Evolutionary conservation across 2,797 vertebrate genomes (phyloP), one percentile per base, ranked within the genome.

Genomic region (Cryptoprocta ferox): DNA sequence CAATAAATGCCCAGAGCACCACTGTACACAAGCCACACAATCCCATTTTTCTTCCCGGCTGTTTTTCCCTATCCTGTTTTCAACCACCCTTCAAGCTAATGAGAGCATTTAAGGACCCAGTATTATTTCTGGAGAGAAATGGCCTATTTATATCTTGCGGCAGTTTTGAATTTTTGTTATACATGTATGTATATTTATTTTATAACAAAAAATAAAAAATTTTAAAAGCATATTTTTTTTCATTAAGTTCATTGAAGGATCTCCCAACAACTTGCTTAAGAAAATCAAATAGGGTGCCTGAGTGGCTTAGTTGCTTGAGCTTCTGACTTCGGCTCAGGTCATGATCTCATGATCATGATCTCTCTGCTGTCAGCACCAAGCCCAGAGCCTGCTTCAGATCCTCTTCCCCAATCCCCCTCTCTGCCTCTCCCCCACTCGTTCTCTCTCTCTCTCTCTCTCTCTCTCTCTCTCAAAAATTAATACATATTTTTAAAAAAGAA

Each of bases 111-210:
- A 63, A 26, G 18, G n/a, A 10, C 10, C 39, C 26, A 53, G 14
- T 39, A 2, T 42, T 63, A 53, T 76, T 80, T 53, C 53, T 75
- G 35, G 39, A 70, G 65, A 84, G 37, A 63, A 70, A 11, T 32
- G 48, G n/a, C 37, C 37, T 66, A 50, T 83, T 88, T 90, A 18
- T 71, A 50, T 59, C 45, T 87, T 94, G 59, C 24, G 89, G 32
- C 91, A 86, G 56, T 35, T 93, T 92, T 39, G 3, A 86, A 70
- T 91, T 86, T 89, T 95, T 95, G 45, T 21, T 86, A 92, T 42
- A 82, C 5, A 63, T 68, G 12, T 50, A 5, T 88, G 39, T 88
- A 5, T 87, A 45, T 88, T 93, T 96, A 19, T 93, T 94, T 93
- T 81, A 8, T 92, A 94, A 91, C 81, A 16, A 92, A 94, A 85